These are phyloP conservation scores for Trematocara zebra DNA, from an alignment of 2,113 vertebrate genomes.

Conservation along the genomic window DNA sequence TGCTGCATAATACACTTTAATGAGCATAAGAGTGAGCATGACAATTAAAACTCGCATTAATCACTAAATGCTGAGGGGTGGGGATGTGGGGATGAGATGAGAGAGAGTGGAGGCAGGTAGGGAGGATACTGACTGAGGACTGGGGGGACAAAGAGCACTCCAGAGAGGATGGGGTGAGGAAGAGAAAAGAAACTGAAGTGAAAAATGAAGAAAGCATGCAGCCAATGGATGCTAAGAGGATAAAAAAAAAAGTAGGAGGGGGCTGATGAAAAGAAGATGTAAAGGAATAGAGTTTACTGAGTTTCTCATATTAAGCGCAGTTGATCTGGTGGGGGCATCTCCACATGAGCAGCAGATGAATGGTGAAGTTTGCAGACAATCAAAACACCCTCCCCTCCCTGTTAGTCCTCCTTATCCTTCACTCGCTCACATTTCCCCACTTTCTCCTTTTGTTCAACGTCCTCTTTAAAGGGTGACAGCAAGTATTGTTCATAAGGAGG, in stretches of 20 bases:
- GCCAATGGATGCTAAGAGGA: neutral
- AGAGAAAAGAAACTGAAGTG: neutral
- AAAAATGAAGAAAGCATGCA: slow-evolving; percentile 5
- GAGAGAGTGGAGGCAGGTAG: neutral
- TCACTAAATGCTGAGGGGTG: slow-evolving; percentile 74
- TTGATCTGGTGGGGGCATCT: neutral
- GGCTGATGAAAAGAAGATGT: neutral
- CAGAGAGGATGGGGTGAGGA: neutral
- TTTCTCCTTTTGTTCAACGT: neutral
- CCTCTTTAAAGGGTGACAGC: neutral
- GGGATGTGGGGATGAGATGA: neutral
- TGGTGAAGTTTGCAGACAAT: neutral
- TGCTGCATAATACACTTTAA: slow-evolving; percentile 81
- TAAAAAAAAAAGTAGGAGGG: neutral
- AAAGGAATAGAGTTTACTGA: neutral
- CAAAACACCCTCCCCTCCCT: neutral
- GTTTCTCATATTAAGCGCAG: neutral
- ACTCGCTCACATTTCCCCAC: neutral
- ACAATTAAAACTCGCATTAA: slow-evolving; percentile 86
- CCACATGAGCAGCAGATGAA: slow-evolving; percentile 12
- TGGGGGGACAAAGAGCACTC: slow-evolving; percentile 14
- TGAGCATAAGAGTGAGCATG: slow-evolving; percentile 79
- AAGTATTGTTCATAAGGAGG: neutral
- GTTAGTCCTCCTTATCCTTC: neutral
- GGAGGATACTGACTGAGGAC: neutral